phyloP scores from a whole-genome alignment of 2,888 invertebrate genomes.

The Leptinotarsa haldemani region DNA sequence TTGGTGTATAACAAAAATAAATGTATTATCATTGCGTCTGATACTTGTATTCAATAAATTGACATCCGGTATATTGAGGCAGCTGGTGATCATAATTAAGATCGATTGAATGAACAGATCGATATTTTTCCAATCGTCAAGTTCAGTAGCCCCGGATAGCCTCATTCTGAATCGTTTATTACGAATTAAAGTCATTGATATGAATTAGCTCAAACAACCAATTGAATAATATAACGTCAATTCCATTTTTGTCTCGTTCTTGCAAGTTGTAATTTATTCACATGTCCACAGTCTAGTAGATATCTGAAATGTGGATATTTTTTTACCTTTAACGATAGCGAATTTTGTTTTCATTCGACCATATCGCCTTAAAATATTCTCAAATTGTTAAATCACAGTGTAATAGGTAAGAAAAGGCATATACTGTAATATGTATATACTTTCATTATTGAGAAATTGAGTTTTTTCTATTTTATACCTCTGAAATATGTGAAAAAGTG shows the following conservation, averaged over 20 bases:
- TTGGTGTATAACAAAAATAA: too few species aligned
- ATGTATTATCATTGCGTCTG: too few species aligned
- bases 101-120: not conserved
- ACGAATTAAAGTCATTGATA: slow-evolving; percentile 14
- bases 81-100: not conserved
- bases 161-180: slow-evolving; percentile 9
- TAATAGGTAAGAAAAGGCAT: too few species aligned
- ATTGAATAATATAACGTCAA: not conserved
- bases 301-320: not conserved
- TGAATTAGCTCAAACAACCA: not conserved
- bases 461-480: too few species aligned
- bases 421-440: too few species aligned
- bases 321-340: too few species aligned
- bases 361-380: too few species aligned
- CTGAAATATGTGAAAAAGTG: too few species aligned
- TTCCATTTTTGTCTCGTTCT: not conserved
- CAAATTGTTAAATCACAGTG: too few species aligned
- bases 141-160: slow-evolving; percentile 15
- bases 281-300: not conserved
- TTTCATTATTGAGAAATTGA: too few species aligned
- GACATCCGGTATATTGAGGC: not conserved
- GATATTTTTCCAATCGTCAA: slow-evolving; percentile 12
- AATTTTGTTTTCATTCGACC: too few species aligned
- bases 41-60: not conserved
- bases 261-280: not conserved